A percentile compares a stretch with the other conserved stretches of the same genome.
These are phyloP conservation scores for Allophyes oxyacanthae DNA, from an alignment of 2,888 invertebrate species.

Conservation along the genomic window DNA sequence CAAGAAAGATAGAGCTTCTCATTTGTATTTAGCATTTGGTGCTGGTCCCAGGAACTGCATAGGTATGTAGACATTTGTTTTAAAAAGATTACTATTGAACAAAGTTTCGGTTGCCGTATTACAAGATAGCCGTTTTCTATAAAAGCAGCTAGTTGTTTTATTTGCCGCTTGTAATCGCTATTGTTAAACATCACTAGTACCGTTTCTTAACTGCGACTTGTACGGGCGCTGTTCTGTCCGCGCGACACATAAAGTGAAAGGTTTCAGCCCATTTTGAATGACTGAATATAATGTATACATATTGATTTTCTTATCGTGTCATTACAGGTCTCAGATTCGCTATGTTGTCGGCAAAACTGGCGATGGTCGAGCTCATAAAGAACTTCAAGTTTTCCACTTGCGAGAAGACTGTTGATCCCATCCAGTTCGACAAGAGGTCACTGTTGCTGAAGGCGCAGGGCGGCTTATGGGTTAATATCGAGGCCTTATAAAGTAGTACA, in stretches of 20 bases:
- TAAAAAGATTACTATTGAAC: too few relatives aligned
- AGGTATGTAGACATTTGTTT: slow-evolving; percentile 65
- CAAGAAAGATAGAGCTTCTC: slow-evolving; percentile 82
- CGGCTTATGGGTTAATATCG: slow-evolving; percentile 79
- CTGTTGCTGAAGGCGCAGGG: slow-evolving; percentile 76
- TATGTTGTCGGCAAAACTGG: slow-evolving; percentile 84
- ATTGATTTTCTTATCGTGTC: slow-evolving; percentile 5
- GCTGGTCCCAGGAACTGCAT: slow-evolving; percentile 87
- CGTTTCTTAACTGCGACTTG: too few relatives aligned
- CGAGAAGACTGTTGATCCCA: slow-evolving; percentile 78
- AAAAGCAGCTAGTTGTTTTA: too few relatives aligned
- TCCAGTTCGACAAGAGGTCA: slow-evolving; percentile 72
- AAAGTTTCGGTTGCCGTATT: too few relatives aligned
- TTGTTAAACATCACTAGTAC: too few relatives aligned
- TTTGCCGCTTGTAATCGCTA: too few relatives aligned
- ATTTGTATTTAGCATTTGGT: slow-evolving; percentile 88
- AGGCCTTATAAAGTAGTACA: slow-evolving; percentile 52
- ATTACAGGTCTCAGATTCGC: slow-evolving; percentile 87
- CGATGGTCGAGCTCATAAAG: slow-evolving; percentile 80
- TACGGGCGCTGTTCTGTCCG: too few relatives aligned
- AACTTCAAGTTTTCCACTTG: slow-evolving; percentile 79
- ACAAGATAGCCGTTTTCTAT: too few relatives aligned
- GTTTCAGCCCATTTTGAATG: too few relatives aligned
- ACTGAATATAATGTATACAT: too few relatives aligned
- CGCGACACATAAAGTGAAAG: too few relatives aligned